Evolutionary conservation across 2,113 vertebrate species (phyloP).

Genomic region (Channa argus): DNA sequence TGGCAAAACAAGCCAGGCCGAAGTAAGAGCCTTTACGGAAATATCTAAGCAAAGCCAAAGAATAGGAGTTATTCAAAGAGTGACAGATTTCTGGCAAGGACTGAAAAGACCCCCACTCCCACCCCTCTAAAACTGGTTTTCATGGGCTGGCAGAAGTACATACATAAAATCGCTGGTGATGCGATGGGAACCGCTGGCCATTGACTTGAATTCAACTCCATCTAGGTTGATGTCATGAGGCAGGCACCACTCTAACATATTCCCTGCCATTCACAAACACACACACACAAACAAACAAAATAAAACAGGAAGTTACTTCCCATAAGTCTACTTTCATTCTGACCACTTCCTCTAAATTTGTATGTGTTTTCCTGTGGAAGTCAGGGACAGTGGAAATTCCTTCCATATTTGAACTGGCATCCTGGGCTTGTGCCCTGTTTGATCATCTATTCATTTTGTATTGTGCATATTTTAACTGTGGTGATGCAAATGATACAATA

Average conservation of each 20-base stretch:
- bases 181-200: conserved; percentile 97
- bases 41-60: conserved; percentile 83
- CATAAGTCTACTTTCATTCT: conserved; percentile 43
- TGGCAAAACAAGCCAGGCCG: conserved; percentile 97
- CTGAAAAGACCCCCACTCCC: neutral
- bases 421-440: neutral
- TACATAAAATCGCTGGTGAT: conserved; percentile 97
- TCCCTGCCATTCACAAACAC: conserved; percentile 84
- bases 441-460: no score
- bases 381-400: conserved; percentile 52
- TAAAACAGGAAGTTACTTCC: conserved; percentile 26
- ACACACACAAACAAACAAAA: conserved; percentile 22
- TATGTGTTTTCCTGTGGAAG: conserved; percentile 2
- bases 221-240: conserved; percentile 96
- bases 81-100: neutral
- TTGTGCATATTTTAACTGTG: neutral
- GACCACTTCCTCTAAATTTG: conserved; percentile 54
- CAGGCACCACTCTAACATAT: conserved; percentile 97
- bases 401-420: neutral
- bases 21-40: conserved; percentile 97
- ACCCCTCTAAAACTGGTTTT: neutral
- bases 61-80: conserved; percentile 8
- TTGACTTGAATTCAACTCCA: conserved; percentile 98
- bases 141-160: conserved; percentile 54
- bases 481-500: no score